These are phyloP conservation scores for Phorcus lineatus DNA, from an alignment of 2,888 invertebrate genomes.

Conservation along the genomic window DNA sequence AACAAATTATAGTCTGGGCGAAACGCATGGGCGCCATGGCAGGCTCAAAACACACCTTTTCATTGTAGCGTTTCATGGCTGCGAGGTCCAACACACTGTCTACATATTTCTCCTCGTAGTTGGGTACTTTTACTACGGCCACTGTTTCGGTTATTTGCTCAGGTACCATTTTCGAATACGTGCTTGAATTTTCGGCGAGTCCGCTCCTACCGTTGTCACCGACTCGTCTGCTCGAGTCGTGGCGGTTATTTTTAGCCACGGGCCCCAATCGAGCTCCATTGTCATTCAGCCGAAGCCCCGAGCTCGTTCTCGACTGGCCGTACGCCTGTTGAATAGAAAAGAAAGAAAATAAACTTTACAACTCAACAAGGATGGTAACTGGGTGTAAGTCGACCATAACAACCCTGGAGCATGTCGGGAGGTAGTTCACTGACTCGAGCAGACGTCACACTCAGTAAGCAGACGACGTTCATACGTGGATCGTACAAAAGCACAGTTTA, in stretches of 20 bases:
- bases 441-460: too few species aligned
- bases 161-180: conserved; percentile 40
- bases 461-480: too few species aligned
- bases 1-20: conserved; percentile 58
- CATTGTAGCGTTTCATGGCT: conserved; percentile 59
- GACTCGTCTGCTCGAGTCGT: conserved; percentile 19
- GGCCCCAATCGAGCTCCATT: conserved; percentile 15
- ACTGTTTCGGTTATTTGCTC: conserved; percentile 59
- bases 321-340: conserved; percentile 15
- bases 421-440: too few species aligned
- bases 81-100: conserved; percentile 54
- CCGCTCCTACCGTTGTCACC: background rate
- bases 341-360: background rate
- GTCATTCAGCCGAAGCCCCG: conserved; percentile 19
- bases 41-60: conserved; percentile 57
- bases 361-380: too few species aligned
- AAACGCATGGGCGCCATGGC: conserved; percentile 57
- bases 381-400: too few species aligned
- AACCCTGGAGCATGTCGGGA: too few species aligned
- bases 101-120: conserved; percentile 53
- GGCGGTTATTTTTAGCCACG: conserved; percentile 27
- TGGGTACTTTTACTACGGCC: conserved; percentile 54
- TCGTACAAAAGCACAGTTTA: too few species aligned
- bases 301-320: background rate
- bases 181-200: background rate